A percentile compares a stretch with the other conserved stretches of the same genome.
Conservation (phyloP, 2,888 invertebrate genomes). For the Steromphala cineraria region DNA sequence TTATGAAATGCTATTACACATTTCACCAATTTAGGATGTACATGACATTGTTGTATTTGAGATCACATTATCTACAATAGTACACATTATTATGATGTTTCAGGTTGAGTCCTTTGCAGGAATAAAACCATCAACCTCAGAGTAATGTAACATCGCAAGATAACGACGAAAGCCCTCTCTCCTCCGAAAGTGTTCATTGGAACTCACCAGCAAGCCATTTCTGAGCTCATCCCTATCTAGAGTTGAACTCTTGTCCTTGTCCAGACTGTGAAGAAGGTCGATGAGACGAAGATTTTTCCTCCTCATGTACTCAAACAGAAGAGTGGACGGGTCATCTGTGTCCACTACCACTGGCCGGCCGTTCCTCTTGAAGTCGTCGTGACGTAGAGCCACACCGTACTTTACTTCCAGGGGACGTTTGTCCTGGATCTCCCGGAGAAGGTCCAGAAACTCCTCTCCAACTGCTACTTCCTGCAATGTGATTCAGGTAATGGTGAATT, state of each 20-base stretch:
- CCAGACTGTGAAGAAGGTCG: constrained; percentile 59
- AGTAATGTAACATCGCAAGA: too few relatives aligned
- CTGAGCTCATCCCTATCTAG: constrained; percentile 59
- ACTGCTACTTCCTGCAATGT: constrained; percentile 55
- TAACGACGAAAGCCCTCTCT: too few relatives aligned
- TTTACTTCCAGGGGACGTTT: constrained; percentile 42
- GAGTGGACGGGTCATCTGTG: constrained; percentile 57
- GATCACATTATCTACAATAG: too few relatives aligned
- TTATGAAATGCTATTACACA: too few relatives aligned
- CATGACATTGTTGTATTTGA: too few relatives aligned
- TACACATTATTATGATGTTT: too few relatives aligned
- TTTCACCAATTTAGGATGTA: too few relatives aligned
- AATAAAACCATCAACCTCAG: too few relatives aligned
- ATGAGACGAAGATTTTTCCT: constrained; percentile 57
- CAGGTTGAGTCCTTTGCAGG: too few relatives aligned
- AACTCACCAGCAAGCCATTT: constrained; percentile 52
- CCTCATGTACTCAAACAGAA: constrained; percentile 60
- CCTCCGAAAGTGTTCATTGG: too few relatives aligned
- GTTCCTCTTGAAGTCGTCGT: constrained; percentile 47
- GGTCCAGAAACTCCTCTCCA: constrained; percentile 49
- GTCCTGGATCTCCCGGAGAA: constrained; percentile 45
- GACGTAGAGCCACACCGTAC: constrained; percentile 55
- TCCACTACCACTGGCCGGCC: constrained; percentile 53
- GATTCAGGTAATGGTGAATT: too few relatives aligned
- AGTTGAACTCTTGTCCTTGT: constrained; percentile 61